Evolutionary conservation across 1,140 invertebrate genomes (phyloP), one percentile per base, ranked within the genome.

Genomic region (Tetragonula clypearis): DNA sequence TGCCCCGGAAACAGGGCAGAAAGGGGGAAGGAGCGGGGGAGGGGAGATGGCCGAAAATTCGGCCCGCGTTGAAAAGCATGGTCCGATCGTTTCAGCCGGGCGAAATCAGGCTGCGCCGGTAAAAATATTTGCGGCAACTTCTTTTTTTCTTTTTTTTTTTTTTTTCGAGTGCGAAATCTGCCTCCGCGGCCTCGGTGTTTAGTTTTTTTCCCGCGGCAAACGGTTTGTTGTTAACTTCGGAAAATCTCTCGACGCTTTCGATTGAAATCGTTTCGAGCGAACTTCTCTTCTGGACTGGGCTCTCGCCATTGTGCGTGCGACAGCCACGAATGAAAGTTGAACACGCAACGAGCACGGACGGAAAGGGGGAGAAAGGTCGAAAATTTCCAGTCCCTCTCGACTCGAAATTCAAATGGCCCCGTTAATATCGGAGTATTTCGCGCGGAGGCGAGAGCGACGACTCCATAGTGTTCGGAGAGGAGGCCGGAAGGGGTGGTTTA

Each of bases 41-140:
- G 35, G 0, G 41, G 41, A 49, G 41, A 26, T 53, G 0, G 35
- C 62, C 21, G 55, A 21, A 82, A 77, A 68, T 69, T 71, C 41
- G 53, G 73, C 21, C n/a, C 58, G 49, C 23, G 53, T 12, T 84
- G 35, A 41, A 41, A 71, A 77, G 21, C 58, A 49, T 41, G 2
- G 26, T 17, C 6, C 68, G 60, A 62, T 62, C 60, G 60, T 14
- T 15, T 11, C 9, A 49, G 8, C 41, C 41, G 41, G 41, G 26
- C 17, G 49, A 49, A 21, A n/a, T 49, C 21, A 19, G 3, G 5
- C 41, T 30, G 5, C 53, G 58, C 19, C 4, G 35, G n/a, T 8
- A 12, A 56, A 82, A 82, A 82, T 76, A 73, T 80, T 73, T 72
- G 35, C 35, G 41, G 41, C 41, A 9, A 49, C 41, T 8, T 49